Evolutionary conservation across 1,140 invertebrate genomes (phyloP), one percentile per base, ranked within the genome.

Genomic region (Drosophila dunni): DNA sequence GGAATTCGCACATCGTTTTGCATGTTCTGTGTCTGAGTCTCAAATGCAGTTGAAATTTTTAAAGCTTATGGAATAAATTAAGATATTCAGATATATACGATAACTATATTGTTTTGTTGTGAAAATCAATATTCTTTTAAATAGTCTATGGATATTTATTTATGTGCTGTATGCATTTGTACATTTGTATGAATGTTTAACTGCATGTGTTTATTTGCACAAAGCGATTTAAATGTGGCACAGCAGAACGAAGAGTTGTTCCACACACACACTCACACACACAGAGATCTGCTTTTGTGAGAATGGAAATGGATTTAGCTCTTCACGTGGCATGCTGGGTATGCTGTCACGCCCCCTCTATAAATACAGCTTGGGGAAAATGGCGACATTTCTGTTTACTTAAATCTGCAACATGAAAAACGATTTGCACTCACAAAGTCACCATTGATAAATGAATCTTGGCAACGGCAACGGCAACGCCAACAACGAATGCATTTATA

Each of bases 381-480:
- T 75, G 67, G 81, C 73, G 72, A 68, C 81, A 78, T 85, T 81
- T 75, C 60, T 78, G 75, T 88, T 83, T 83, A 79, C 82, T 86
- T 73, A 88, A 83, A 81, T 76, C 79, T 71, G 68, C 33, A 85
- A 71, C 79, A 88, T 82, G 82, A 85, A 82, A 69, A 78, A 78
- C 75, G 63, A 57, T 78, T 38, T 58, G 70, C 66, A 75, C 66
- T 78, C 81, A 65, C 44, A 71, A 62, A 64, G 65, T 24, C 51
- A 62, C 75, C 81, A 81, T 81, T 85, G 78, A 85, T 81, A 85
- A 85, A 85, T 85, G 82, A 51, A 67, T 42, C 45, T 36, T 44
- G 8, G 24, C 53, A 60, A 45, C 53, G 33, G 9, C 44, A 38
- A 24, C 64, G 8, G 24, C 53, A 60, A 45, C 53, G 33, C 7